Percentiles rank a stretch among this genome's conserved stretches.
Evolutionary conservation across 1,140 invertebrate genomes (phyloP).

Genomic region (Latrodectus geometricus): DNA sequence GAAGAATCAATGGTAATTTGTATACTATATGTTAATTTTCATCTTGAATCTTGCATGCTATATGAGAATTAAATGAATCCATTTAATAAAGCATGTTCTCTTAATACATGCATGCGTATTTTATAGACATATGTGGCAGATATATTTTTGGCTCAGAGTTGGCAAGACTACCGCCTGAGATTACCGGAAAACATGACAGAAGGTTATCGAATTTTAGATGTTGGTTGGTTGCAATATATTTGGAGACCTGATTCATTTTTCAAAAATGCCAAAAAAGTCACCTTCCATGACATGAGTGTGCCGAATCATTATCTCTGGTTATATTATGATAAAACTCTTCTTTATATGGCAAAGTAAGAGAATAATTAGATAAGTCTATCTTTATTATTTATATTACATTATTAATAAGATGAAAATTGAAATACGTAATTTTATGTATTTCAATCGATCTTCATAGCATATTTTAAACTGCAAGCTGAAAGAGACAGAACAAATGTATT

Average conservation of each 20-base stretch:
- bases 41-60: too few species aligned
- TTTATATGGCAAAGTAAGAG: slow-evolving; percentile 65
- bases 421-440: too few species aligned
- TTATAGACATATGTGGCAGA: slow-evolving; percentile 92
- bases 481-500: too few species aligned
- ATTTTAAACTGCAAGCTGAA: too few species aligned
- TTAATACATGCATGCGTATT: not conserved
- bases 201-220: slow-evolving; percentile 77
- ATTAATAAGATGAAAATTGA: too few species aligned
- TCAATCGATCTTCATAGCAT: too few species aligned
- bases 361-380: too few species aligned
- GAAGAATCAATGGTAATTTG: slow-evolving; percentile 87
- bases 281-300: slow-evolving; percentile 89
- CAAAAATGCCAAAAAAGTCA: slow-evolving; percentile 92
- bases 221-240: slow-evolving; percentile 76
- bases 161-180: slow-evolving; percentile 78
- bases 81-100: not conserved
- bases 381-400: too few species aligned
- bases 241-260: slow-evolving; percentile 94
- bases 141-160: slow-evolving; percentile 91
- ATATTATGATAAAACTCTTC: slow-evolving; percentile 64
- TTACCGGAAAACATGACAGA: slow-evolving; percentile 83
- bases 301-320: slow-evolving; percentile 78
- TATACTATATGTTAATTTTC: not conserved
- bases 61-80: too few species aligned